phyloP scores from a whole-genome alignment of 1,140 invertebrate genomes.

The Neuroterus valhalla region DNA sequence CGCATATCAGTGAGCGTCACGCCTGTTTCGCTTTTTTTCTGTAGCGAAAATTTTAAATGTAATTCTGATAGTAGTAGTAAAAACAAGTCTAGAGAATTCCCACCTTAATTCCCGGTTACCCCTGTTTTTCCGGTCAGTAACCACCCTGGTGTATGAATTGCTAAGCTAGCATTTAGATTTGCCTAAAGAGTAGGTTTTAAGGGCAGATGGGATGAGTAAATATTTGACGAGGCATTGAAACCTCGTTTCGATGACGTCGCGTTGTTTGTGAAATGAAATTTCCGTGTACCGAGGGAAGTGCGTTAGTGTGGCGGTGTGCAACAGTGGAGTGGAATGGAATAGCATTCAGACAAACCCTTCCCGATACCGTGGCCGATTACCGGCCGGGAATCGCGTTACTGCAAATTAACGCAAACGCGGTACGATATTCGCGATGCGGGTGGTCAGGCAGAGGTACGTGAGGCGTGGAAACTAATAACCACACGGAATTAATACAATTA shows the following conservation, averaged over 20 bases:
- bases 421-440: constrained; percentile 41
- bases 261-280: constrained; percentile 15
- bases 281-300: constrained; percentile 1
- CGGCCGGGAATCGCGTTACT: constrained; percentile 40
- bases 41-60: too few relatives aligned
- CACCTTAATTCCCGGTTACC: too few relatives aligned
- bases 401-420: constrained; percentile 48
- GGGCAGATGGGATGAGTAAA: too few relatives aligned
- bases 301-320: neutral
- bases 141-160: too few relatives aligned
- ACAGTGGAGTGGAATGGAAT: neutral
- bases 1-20: too few relatives aligned
- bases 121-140: too few relatives aligned
- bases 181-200: too few relatives aligned
- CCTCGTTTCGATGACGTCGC: neutral
- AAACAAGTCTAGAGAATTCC: too few relatives aligned
- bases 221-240: neutral
- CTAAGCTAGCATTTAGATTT: too few relatives aligned
- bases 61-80: too few relatives aligned
- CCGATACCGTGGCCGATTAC: constrained; percentile 38
- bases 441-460: constrained; percentile 35
- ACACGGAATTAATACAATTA: constrained; percentile 52
- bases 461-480: constrained; percentile 46
- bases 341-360: constrained; percentile 25
- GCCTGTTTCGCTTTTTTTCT: too few relatives aligned